A percentile compares a stretch with the other conserved stretches of the same genome.
Conservation (phyloP, 1,140 invertebrate species). For the Drosophila dunni region DNA sequence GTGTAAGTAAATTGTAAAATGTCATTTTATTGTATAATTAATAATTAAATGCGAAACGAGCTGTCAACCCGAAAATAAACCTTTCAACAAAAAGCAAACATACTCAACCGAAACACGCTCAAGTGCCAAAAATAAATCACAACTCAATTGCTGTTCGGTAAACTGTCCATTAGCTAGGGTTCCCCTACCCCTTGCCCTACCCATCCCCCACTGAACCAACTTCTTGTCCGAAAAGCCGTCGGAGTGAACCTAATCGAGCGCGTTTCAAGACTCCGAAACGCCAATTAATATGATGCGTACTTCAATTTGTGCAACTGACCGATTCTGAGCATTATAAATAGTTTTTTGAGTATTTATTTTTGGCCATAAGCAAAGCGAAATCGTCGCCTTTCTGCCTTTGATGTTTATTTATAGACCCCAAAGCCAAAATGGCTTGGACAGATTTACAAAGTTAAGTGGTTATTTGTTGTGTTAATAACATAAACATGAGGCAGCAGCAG, state of each 20-base stretch:
- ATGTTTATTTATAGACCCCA: conserved; percentile 65
- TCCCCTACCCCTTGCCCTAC: not conserved
- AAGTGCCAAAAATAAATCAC: conserved; percentile 26
- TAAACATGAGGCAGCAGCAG: conserved; percentile 43
- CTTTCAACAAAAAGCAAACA: not conserved
- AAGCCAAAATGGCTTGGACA: conserved; percentile 61
- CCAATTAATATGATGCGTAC: conserved; percentile 50
- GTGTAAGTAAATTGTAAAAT: conserved; percentile 46
- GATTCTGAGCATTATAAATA: conserved; percentile 60
- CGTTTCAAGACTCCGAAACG: conserved; percentile 10
- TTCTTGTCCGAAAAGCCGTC: not conserved
- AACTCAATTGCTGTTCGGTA: conserved; percentile 6
- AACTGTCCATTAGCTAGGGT: conserved; percentile 4
- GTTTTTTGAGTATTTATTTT: conserved; percentile 73
- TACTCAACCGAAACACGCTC: not conserved
- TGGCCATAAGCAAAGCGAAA: conserved; percentile 29
- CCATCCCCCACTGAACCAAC: too few species aligned
- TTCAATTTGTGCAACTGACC: conserved; percentile 57
- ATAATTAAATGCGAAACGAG: conserved; percentile 39
- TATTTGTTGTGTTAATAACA: conserved; percentile 72
- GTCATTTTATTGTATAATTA: conserved; percentile 52
- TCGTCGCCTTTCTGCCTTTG: conserved; percentile 43
- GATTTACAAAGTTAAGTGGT: conserved; percentile 64
- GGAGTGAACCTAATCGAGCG: conserved; percentile 8
- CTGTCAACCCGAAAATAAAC: conserved; percentile 15